A percentile compares a stretch with the other conserved stretches of the same genome.
Conservation (phyloP, 2,888 invertebrate species). For the Hydrotaea diabolus region DNA sequence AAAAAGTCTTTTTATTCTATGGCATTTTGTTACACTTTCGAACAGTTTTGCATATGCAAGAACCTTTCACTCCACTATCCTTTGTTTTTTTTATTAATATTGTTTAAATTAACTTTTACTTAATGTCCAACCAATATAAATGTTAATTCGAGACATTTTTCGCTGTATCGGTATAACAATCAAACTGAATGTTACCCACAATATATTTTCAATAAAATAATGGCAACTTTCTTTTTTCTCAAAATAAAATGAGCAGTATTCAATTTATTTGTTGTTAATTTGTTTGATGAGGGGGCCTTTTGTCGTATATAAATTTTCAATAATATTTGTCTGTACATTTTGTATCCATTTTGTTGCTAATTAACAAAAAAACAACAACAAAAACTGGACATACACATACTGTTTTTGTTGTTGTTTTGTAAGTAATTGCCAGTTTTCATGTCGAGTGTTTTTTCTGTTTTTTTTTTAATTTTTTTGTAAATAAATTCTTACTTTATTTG, state of each 20-base stretch:
- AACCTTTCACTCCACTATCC: neutral
- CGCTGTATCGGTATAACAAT: neutral
- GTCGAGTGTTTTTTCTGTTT: constrained; percentile 27
- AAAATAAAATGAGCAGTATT: constrained; percentile 13
- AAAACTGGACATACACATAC: constrained; percentile 14
- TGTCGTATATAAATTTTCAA: constrained; percentile 32
- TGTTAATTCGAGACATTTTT: neutral
- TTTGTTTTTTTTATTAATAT: too few relatives aligned
- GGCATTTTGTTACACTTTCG: neutral
- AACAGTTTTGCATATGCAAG: neutral
- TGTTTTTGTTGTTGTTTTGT: neutral
- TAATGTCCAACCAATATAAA: constrained; percentile 6
- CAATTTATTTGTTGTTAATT: constrained; percentile 24
- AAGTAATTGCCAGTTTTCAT: constrained; percentile 20
- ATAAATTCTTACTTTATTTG: constrained; percentile 68
- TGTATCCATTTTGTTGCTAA: constrained; percentile 51
- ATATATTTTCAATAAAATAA: constrained; percentile 9
- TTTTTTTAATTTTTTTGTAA: constrained; percentile 37
- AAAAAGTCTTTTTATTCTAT: neutral
- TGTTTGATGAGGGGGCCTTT: constrained; percentile 25
- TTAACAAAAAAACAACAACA: constrained; percentile 46
- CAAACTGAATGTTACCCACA: neutral
- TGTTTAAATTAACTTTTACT: neutral
- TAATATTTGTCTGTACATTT: constrained; percentile 31
- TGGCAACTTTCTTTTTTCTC: constrained; percentile 60